phyloP scores from a whole-genome alignment of 2,888 invertebrate genomes.

The Agapostemon virescens region DNA sequence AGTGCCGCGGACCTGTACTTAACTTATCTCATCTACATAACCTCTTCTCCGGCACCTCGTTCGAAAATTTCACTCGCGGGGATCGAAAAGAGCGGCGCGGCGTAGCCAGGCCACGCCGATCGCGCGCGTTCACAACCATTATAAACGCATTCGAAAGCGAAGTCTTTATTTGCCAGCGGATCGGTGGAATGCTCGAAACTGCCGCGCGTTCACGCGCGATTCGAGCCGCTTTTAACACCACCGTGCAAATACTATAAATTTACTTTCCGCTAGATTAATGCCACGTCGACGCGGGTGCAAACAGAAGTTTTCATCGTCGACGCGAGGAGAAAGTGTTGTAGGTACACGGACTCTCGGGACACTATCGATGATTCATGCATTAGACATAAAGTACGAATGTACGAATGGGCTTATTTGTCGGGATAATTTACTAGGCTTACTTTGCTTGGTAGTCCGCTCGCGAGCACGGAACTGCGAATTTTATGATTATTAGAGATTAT shows the following conservation, averaged over 20 bases:
- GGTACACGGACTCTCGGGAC: slow-evolving; percentile 1
- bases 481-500: slow-evolving; percentile 5
- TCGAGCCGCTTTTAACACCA: neutral
- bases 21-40: slow-evolving; percentile 75
- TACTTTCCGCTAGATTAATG: slow-evolving; percentile 17
- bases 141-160: slow-evolving; percentile 31
- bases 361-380: slow-evolving; percentile 15
- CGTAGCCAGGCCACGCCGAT: neutral
- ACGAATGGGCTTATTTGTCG: neutral
- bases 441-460: neutral
- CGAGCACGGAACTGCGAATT: neutral
- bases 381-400: slow-evolving; percentile 1
- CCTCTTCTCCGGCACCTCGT: slow-evolving; percentile 61
- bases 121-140: slow-evolving; percentile 17
- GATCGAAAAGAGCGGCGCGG: slow-evolving; percentile 45
- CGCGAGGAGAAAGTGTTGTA: neutral
- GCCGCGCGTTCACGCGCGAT: neutral
- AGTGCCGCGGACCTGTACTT: slow-evolving; percentile 71
- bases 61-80: slow-evolving; percentile 60
- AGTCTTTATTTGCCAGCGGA: slow-evolving; percentile 37
- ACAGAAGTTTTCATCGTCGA: slow-evolving; percentile 28
- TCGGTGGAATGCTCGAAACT: slow-evolving; percentile 14
- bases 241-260: slow-evolving; percentile 32
- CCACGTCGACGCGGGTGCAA: slow-evolving; percentile 21
- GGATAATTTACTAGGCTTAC: slow-evolving; percentile 9